These are phyloP conservation scores for Dynastes hyllus DNA, from an alignment of 2,888 invertebrate species.

Conservation along the genomic window DNA sequence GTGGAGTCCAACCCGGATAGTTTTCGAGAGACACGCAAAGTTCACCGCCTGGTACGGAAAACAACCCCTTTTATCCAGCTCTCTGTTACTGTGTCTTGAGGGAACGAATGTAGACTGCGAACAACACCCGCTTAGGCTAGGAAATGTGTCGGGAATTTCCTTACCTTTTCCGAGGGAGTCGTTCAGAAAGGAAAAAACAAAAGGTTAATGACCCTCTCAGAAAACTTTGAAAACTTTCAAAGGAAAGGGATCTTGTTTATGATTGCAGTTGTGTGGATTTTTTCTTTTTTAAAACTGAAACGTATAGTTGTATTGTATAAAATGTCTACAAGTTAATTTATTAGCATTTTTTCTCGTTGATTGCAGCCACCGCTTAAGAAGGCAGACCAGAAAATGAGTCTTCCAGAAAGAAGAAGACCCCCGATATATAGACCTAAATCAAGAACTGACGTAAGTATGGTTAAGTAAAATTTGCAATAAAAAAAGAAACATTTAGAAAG, in stretches of 20 bases:
- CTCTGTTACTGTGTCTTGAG: slow-evolving; percentile 49
- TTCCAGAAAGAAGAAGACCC: slow-evolving; percentile 64
- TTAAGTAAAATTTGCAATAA: not conserved
- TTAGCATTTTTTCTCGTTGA: slow-evolving; percentile 35
- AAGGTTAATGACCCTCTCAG: slow-evolving; percentile 21
- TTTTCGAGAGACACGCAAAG: slow-evolving; percentile 42
- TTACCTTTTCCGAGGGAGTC: not conserved
- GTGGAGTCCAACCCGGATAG: not conserved
- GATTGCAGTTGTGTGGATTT: too few relatives aligned
- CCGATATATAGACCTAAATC: slow-evolving; percentile 67
- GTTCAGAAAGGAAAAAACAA: not conserved
- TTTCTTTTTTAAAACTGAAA: too few relatives aligned
- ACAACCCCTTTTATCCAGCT: slow-evolving; percentile 20
- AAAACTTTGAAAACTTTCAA: not conserved
- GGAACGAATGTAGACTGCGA: slow-evolving; percentile 15
- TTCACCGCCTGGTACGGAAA: slow-evolving; percentile 48
- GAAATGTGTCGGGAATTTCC: slow-evolving; percentile 5
- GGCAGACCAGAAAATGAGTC: slow-evolving; percentile 65
- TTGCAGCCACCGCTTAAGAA: slow-evolving; percentile 67
- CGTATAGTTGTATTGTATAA: too few relatives aligned
- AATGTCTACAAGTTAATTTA: not conserved
- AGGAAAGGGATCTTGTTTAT: not conserved
- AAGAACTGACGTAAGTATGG: slow-evolving; percentile 65
- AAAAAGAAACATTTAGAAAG: not conserved
- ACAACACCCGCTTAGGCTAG: slow-evolving; percentile 23